These are phyloP conservation scores for Scaptomyza parva DNA, from an alignment of 2,888 invertebrate genomes.

Conservation along the genomic window DNA sequence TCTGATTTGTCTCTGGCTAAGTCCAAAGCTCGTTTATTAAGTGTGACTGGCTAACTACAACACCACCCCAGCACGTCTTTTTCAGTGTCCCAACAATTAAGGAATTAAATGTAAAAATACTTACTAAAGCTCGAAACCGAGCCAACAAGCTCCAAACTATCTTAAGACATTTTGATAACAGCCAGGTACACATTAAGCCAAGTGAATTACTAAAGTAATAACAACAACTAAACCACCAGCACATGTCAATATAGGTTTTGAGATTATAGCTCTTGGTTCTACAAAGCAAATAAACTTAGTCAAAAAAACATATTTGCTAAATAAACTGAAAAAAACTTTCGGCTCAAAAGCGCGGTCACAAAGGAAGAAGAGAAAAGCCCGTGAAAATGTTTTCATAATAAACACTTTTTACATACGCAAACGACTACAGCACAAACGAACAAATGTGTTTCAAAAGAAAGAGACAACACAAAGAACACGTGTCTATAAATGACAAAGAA, in stretches of 20 bases:
- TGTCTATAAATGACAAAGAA: constrained; percentile 39
- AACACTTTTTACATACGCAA: constrained; percentile 66
- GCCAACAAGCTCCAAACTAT: constrained; percentile 30
- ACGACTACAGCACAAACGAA: constrained; percentile 11
- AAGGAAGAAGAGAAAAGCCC: constrained; percentile 14
- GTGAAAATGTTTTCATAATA: constrained; percentile 69
- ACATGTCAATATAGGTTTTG: constrained; percentile 54
- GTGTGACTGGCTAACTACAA: too few relatives aligned
- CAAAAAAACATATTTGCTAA: constrained; percentile 77
- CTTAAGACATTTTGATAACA: constrained; percentile 27
- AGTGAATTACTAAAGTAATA: constrained; percentile 53
- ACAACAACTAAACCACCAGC: constrained; percentile 55
- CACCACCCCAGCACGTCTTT: too few relatives aligned
- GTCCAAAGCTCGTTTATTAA: too few relatives aligned
- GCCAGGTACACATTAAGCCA: constrained; percentile 57
- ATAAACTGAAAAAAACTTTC: constrained; percentile 79
- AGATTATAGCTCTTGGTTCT: constrained; percentile 31
- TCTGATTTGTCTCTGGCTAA: too few relatives aligned
- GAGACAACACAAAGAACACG: constrained; percentile 38
- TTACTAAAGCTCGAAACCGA: too few relatives aligned
- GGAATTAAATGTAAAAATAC: too few relatives aligned
- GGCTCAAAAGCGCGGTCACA: constrained; percentile 51
- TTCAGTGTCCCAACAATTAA: too few relatives aligned
- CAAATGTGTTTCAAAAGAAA: constrained; percentile 10
- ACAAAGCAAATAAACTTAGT: constrained; percentile 65